Evolutionary conservation across 2,888 invertebrate species (phyloP).

Genomic region (Mythimna lalbum): DNA sequence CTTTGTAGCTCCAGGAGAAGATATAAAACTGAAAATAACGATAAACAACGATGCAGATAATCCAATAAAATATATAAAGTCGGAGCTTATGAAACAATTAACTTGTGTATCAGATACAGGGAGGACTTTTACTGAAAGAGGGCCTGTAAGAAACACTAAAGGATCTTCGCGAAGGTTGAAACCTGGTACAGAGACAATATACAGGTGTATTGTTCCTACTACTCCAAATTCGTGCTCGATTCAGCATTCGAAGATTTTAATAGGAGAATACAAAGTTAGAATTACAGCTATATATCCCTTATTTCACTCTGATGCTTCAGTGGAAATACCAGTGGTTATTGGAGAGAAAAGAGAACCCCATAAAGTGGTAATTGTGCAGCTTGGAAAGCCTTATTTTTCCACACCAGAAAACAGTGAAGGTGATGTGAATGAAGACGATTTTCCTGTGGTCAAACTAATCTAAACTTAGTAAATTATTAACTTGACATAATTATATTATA

Average conservation of each 20-base stretch:
- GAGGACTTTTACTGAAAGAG: not conserved
- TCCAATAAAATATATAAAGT: conserved; percentile 15
- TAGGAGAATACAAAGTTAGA: conserved; percentile 14
- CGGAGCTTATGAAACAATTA: conserved; percentile 8
- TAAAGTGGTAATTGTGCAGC: no score
- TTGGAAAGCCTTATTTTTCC: not conserved
- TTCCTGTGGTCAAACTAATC: conserved; percentile 5
- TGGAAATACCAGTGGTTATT: conserved; percentile 15
- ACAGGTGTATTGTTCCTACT: conserved; percentile 2
- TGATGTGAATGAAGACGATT: not conserved
- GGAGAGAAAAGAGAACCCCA: not conserved
- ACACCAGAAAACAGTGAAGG: not conserved
- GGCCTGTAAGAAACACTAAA: conserved; percentile 12
- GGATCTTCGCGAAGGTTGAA: not conserved
- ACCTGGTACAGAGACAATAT: not conserved
- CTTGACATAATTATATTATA: no score
- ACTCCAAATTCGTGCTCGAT: conserved; percentile 7
- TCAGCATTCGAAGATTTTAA: conserved; percentile 13
- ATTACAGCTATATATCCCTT: conserved; percentile 4
- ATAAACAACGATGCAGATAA: conserved; percentile 1
- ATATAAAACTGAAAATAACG: conserved; percentile 3
- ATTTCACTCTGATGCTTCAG: not conserved
- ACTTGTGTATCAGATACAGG: conserved; percentile 5
- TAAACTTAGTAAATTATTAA: not conserved
- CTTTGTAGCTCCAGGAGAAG: conserved; percentile 6